Base-by-base conservation (phyloP, 2,797 vertebrate genomes). In the Percopsis omiscomaycus region DNA sequence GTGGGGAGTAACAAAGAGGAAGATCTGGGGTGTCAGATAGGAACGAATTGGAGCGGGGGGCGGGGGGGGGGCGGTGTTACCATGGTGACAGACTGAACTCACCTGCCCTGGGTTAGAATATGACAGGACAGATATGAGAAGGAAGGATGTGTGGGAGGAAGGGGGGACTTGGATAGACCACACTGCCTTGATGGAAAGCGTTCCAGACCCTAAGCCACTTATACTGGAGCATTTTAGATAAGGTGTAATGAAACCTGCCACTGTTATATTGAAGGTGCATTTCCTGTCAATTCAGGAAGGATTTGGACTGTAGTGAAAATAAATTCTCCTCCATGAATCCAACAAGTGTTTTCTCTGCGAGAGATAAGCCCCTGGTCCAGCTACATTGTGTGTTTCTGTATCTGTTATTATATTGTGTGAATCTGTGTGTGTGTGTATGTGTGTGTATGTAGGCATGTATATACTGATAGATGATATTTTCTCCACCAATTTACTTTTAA, bases 61-160 rank as follows among this genome's bases (percentile, higher is more conserved):
- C 73, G 55, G 52, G 52, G 78, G 74, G 55, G 52, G 3, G 67
- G 62, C 83, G 77, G 76, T 84, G 84, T 82, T 84, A 85, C 75
- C 14, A 64, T 32, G 69, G 73, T 74, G 77, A 86, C 82, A 81
- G 62, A 76, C 28, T 14, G 63, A 32, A 68, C 52, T 76, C 63
- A 80, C 73, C 69, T 80, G 64, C 70, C 71, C 64, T 61, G 28
- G 52, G 76, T 77, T 66, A 63, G 64, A 79, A 71, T 76, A 56
- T 57, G 49, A 50, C 22, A 45, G 49, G 65, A 65, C 60, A 72
- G 66, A 78, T 51, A 59, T 58, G 59, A 75, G 71, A 78, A 69
- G 78, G 73, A 46, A 16, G 61, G 64, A 72, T 72, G 78, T 68
- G 61, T 42, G 10, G 11, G 28, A 29, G 42, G 15, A 29, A 11